Evolutionary conservation across 2,113 vertebrate species (phyloP), one percentile per base, ranked within the genome.

Genomic region (Ia io): DNA sequence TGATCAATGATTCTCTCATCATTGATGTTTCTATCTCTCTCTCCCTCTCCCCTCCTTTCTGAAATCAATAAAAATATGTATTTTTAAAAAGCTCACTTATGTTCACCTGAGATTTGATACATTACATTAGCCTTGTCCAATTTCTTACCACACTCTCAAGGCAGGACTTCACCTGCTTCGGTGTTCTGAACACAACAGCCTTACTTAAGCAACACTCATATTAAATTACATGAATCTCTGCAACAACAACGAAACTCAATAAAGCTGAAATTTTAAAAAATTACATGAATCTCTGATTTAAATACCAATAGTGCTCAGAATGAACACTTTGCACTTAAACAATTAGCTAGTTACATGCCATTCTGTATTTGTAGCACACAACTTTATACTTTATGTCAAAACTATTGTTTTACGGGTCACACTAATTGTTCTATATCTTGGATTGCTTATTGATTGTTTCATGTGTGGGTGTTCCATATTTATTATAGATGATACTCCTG

Each of bases 251-350:
- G 73, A 56, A 70, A 56, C 51, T 47, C 30, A 77, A 25, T 59
- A 89, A 59, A 69, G 25, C 40, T 77, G 59, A 77, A 47, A 47
- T 35, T 79, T 35, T 4, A 56, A 49, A 92, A 82, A 86, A 77
- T 82, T n/a, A 93, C 5, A 76, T 6, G 6, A 83, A 83, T 77
- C 79, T 16, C 51, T 86, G 49, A 90, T 63, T 37, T 88, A 56
- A 47, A 86, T 90, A 76, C 12, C 37, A 90, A 49, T 25, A 53
- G 74, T 83, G 23, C n/a, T 90, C 63, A 96, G 65, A 92, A 85
- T 22, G 40, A 90, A 84, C 8, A 80, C 30, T 37, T 35, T 44
- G 32, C 86, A 56, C 47, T 69, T 85, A 80, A 84, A 79, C 65
- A 67, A 32, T 71, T 71, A 73, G 37, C 51, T 83, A 85, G 59